Percentiles rank a stretch among this genome's conserved stretches.
Evolutionary conservation across 2,113 vertebrate species (phyloP).

Genomic region (Thinocorus orbignyianus): DNA sequence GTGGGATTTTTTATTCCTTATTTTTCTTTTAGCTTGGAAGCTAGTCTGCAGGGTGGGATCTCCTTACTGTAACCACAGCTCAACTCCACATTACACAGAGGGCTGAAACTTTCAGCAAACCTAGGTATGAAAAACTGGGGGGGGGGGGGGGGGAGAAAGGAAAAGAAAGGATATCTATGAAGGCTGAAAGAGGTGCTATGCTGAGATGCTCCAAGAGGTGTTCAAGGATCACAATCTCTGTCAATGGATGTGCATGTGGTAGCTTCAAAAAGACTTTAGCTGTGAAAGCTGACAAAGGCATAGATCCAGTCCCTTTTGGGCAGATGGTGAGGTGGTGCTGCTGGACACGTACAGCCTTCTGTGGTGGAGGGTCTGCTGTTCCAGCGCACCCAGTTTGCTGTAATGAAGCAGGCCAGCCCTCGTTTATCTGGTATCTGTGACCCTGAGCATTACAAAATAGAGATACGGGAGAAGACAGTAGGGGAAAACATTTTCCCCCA

Average conservation of each 20-base stretch:
- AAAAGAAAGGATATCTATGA: accelerated
- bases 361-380: not conserved
- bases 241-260: not conserved
- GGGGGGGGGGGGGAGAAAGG: too few species aligned
- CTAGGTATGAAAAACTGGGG: not conserved
- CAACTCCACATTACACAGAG: not conserved
- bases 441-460: not conserved
- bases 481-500: not conserved
- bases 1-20: not conserved
- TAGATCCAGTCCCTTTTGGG: not conserved
- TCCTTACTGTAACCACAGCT: not conserved
- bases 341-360: not conserved
- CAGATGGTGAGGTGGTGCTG: not conserved
- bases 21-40: not conserved
- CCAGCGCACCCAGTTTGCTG: not conserved
- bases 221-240: not conserved
- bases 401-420: not conserved
- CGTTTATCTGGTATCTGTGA: not conserved
- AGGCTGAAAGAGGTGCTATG: not conserved
- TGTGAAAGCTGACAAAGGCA: not conserved
- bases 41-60: not conserved
- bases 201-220: not conserved
- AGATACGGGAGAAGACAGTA: not conserved
- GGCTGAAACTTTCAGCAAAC: not conserved
- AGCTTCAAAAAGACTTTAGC: not conserved